Evolutionary conservation across 2,113 vertebrate species (phyloP).

Genomic region (Talpa occidentalis): DNA sequence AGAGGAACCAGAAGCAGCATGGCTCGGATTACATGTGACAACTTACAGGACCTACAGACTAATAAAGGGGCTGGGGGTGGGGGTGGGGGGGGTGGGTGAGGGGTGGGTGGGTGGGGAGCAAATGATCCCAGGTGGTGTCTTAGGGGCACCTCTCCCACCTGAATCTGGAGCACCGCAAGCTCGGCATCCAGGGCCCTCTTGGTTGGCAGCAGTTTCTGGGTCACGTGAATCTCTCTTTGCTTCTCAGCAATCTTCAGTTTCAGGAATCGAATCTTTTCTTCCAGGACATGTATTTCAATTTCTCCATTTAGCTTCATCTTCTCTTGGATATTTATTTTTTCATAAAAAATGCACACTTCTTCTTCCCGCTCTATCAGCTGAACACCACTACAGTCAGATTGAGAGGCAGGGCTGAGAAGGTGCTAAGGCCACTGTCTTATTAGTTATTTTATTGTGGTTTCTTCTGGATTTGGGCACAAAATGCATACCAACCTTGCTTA

Average conservation of each 20-base stretch:
- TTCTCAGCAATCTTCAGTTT: conserved; percentile 89
- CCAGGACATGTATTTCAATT: conserved; percentile 86
- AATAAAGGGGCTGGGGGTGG: too few relatives aligned
- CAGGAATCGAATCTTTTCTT: conserved; percentile 90
- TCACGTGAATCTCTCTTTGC: conserved; percentile 87
- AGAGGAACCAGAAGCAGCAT: background rate
- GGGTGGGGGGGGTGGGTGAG: too few relatives aligned
- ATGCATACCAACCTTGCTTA: background rate
- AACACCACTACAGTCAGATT: conserved; percentile 86
- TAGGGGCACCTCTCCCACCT: conserved; percentile 85
- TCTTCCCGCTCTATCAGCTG: conserved; percentile 93
- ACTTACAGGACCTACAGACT: background rate
- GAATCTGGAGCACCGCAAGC: conserved; percentile 87
- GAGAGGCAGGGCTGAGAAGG: conserved; percentile 25
- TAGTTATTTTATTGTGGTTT: background rate
- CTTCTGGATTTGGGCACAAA: background rate
- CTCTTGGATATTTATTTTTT: conserved; percentile 91
- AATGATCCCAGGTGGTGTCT: background rate
- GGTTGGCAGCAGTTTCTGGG: conserved; percentile 82
- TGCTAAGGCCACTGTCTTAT: background rate
- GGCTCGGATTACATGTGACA: background rate
- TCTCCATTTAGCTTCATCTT: conserved; percentile 86
- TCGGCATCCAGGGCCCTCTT: conserved; percentile 87
- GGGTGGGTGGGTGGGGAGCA: rapidly evolving
- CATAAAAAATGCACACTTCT: conserved; percentile 90